Evolutionary conservation across 2,797 vertebrate species (phyloP), one percentile per base, ranked within the genome.

Genomic region (Podarcis lilfordi): DNA sequence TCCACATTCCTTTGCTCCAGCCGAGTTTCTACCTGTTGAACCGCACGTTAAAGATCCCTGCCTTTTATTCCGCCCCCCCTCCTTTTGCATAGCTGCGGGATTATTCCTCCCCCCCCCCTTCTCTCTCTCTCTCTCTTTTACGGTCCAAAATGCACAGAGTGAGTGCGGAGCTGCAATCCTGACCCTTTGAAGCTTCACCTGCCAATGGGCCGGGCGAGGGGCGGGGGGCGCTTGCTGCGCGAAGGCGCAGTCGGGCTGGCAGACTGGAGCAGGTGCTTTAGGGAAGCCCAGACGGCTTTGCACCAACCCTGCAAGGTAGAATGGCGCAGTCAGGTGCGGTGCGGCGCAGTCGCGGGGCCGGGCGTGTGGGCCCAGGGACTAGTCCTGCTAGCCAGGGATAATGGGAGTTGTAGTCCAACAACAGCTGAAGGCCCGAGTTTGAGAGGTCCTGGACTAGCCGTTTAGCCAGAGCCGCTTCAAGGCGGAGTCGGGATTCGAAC

Each of bases 1-100:
- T 99, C 98, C 98, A 99, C 98, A 99, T 99, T 99, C 99, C 98
- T 97, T 96, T 95, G 97, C 95, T 96, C 92, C 96, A 96, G 97
- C 96, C 95, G 97, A 98, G 97, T 97, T 97, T 97, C 97, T 97
- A 98, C 98, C 98, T 98, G 97, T 98, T 96, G 96, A 95, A 94
- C 96, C 92, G 91, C 95, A 96, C 96, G 96, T 96, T 92, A 95
- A 94, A 91, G 93, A 95, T 86, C 92, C 29, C 94, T 92, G 94
- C 92, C 95, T 95, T 55, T 27, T 35, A 15, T 68, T 11, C 68
- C 5, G 13, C 69, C 29, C 8, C 7, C 75, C 8, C 35, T 11
- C 9, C 4, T 66, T 92, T 88, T 80, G 93, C 94, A 92, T 90
- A 91, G 94, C 94, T 91, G 94, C 74, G 84, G 92, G 94, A 94